Evolutionary conservation across 2,113 vertebrate genomes (phyloP).

Genomic region (Phoenicopterus ruber): DNA sequence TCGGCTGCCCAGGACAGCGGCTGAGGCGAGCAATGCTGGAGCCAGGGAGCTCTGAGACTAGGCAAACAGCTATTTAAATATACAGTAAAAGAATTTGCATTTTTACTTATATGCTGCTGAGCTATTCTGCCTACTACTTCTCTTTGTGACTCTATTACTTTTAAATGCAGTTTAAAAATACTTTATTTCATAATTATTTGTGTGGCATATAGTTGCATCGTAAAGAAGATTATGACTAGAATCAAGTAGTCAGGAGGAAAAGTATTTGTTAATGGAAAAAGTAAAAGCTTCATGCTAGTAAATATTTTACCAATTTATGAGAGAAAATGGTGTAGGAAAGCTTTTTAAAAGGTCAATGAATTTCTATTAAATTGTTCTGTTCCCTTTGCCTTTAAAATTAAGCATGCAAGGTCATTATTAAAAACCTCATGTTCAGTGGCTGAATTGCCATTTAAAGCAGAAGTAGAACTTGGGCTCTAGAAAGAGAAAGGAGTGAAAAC

Average conservation of each 20-base stretch:
- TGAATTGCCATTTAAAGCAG: not conserved
- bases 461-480: not conserved
- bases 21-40: not conserved
- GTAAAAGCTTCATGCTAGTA: not conserved
- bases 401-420: not conserved
- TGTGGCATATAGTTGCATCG: not conserved
- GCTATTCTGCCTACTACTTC: not conserved
- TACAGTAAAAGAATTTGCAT: not conserved
- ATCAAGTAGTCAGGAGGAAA: not conserved
- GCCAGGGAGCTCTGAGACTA: not conserved
- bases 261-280: slow-evolving; percentile 1
- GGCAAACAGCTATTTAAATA: not conserved
- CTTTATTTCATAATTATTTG: not conserved
- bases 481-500: not conserved
- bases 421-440: not conserved
- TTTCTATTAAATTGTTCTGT: slow-evolving; percentile 5
- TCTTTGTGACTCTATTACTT: not conserved
- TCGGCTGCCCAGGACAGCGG: not conserved
- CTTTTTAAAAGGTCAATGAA: slow-evolving; percentile 42
- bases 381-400: slow-evolving; percentile 18
- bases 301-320: slow-evolving; percentile 38
- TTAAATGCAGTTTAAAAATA: not conserved
- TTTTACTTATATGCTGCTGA: not conserved
- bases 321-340: not conserved
- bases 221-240: not conserved